Base-by-base conservation (phyloP, 2,888 invertebrate genomes). In the Ormyrus rosae region DNA sequence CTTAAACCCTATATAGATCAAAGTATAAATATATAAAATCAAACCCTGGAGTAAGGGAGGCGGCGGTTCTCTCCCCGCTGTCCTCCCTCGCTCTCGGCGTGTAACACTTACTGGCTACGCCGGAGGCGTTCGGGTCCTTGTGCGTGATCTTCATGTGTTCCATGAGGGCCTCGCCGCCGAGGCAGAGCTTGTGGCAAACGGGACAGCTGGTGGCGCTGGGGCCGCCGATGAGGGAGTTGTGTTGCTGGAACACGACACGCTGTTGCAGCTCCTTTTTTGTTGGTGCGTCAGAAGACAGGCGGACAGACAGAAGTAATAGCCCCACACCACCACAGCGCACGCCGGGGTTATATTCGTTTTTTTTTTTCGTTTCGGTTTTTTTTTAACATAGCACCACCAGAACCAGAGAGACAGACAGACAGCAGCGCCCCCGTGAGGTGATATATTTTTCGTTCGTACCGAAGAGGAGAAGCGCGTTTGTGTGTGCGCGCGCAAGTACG, bases 111-210 rank as follows among this genome's bases (percentile, higher is more conserved):
- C 96, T 96, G 93, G 96, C 96, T 92, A 96, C 96, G 90, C 96
- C 96, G 86, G 96, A 95, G 85, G 96, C 96, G 91, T 96, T 96
- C 58, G 97, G 97, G 89, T 97, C 97, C 93, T 97, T 97, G 92
- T 98, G 98, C 75, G 96, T 96, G 91, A 96, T 96, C 92, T 97
- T 97, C 97, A 98, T 97, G 91, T 98, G 98, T 92, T 98, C 97
- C 93, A 98, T 97, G 82, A 98, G 94, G 78, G 97, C 96, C 92
- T 98, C 97, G 84, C 96, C 96, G 86, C 97, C 97, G 88, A 97
- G 94, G 92, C 97, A 97, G 91, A 97, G 95, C 93, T 98, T 97
- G 93, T 97, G 97, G 93, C 97, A 98, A 87, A 97, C 94, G 72
- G 97, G 97, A 92, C 98, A 98, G 85, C 96, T 96, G 82, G 97